Evolutionary conservation across 1,140 invertebrate species (phyloP).

Genomic region (Diachasma alloeum): DNA sequence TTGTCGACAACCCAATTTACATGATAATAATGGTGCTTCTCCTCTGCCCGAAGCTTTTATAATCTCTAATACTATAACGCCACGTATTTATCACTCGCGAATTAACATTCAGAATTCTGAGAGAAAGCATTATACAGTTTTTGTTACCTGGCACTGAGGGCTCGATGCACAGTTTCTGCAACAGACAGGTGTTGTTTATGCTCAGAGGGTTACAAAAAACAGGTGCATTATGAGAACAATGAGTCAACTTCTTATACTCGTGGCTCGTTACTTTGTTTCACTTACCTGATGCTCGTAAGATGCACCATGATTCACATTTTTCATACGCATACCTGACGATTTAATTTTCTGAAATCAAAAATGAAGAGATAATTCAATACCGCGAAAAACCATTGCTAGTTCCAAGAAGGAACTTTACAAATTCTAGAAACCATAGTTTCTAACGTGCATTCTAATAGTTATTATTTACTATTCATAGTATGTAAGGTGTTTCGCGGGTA

Average conservation of each 20-base stretch:
- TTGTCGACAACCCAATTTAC: not conserved
- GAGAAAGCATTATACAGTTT: not conserved
- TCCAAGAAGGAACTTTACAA: no score
- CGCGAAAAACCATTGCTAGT: no score
- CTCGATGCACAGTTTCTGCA: slow-evolving; percentile 46
- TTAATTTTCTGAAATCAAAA: slow-evolving; percentile 26
- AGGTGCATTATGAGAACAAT: not conserved
- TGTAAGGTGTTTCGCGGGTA: no score
- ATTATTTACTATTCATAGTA: no score
- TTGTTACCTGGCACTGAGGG: slow-evolving; percentile 41
- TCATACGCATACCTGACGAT: slow-evolving; percentile 41
- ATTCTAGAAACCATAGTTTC: no score
- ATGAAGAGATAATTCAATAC: not conserved
- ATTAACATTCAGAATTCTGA: not conserved
- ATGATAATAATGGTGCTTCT: not conserved
- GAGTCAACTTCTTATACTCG: not conserved
- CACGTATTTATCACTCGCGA: not conserved
- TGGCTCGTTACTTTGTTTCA: not conserved
- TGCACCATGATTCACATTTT: slow-evolving; percentile 41
- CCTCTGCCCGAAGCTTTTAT: not conserved
- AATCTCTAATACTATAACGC: slow-evolving; percentile 9
- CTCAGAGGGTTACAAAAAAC: slow-evolving; percentile 31
- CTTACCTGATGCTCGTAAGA: slow-evolving; percentile 37
- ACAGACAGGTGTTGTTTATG: slow-evolving; percentile 43
- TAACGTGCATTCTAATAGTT: no score